phyloP scores from a whole-genome alignment of 2,888 invertebrate species.

The Druceiella hillmani region DNA sequence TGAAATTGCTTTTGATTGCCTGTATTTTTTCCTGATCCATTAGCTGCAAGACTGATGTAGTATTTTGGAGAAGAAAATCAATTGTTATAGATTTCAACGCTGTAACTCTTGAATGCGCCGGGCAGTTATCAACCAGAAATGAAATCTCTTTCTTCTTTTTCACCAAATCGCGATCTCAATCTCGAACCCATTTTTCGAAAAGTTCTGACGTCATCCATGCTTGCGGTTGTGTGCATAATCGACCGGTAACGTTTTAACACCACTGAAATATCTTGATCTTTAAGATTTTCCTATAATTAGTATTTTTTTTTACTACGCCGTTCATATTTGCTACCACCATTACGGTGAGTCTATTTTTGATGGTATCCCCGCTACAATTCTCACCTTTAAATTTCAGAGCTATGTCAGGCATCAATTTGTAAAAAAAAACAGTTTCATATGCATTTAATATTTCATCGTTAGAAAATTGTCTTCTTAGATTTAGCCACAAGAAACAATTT shows the following conservation, averaged over 20 bases:
- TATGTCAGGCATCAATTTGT: too few species aligned
- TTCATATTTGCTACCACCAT: constrained; percentile 9
- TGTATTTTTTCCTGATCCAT: constrained; percentile 23
- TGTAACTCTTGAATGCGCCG: constrained; percentile 15
- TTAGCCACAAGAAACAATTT: too few species aligned
- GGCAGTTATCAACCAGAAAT: constrained; percentile 19
- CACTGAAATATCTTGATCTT: constrained; percentile 23
- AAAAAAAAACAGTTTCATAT: too few species aligned
- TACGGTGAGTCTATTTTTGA: constrained; percentile 2
- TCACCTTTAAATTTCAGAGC: background rate
- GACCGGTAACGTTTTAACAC: constrained; percentile 20
- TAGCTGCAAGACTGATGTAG: constrained; percentile 20
- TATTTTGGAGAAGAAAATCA: too few species aligned
- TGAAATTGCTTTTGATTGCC: constrained; percentile 21
- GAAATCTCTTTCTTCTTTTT: constrained; percentile 16
- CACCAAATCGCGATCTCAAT: constrained; percentile 17
- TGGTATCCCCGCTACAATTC: background rate
- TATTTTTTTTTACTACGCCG: constrained; percentile 15
- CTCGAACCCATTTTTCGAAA: constrained; percentile 20
- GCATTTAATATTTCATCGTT: too few species aligned
- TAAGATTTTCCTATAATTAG: constrained; percentile 19
- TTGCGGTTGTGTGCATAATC: constrained; percentile 19
- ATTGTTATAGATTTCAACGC: too few species aligned
- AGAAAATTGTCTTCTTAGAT: too few species aligned
- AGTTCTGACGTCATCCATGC: constrained; percentile 23